Base-by-base conservation (phyloP, 2,113 vertebrate species). In the Cochlearius cochlearius region DNA sequence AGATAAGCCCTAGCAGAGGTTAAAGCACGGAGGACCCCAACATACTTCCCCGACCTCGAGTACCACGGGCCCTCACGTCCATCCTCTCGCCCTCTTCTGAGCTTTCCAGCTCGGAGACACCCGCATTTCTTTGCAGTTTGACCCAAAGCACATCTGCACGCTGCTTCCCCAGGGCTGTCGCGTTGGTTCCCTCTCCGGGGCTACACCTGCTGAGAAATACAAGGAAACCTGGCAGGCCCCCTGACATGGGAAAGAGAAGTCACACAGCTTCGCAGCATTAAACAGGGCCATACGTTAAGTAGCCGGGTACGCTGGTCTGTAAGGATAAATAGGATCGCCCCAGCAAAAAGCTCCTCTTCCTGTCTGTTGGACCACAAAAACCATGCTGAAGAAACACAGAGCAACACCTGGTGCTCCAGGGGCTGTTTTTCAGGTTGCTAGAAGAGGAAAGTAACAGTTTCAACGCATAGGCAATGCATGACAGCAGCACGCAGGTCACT, bases 321-420 rank as follows among this genome's bases (percentile, higher is more conserved):
- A 22, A 45, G 80, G 77, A 68, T 58, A 75, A 63, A 45, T 3
- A 27, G 67, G 34, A 36, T 81, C 72, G 86, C 55, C 52, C 18
- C 66, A 43, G 18, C 41, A 41, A 68, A 62, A 73, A 91, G 32
- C 27, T 91, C 50, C 18, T 79, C 53, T 95, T 97, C 94, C 97
- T 97, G 96, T 97, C 96, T 67, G 96, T 97, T 97, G 91, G 41
- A 76, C 97, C 97, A 95, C 95, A 95, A 79, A 91, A 94, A 27
- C 56, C 60, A 1, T 45, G 69, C 84, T 84, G 16, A 39, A 85
- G 86, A 77, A 72, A 58, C 60, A 69, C 50, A 52, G 36, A 49
- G 47, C 45, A 94, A 36, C 96, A 96, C 82, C 96, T 96, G 96
- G 34, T 19, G 58, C 80, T 76, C 73, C 91, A 55, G 56, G 66